Base-by-base conservation (phyloP, 2,888 invertebrate genomes). In the Lepidonotus clava region DNA sequence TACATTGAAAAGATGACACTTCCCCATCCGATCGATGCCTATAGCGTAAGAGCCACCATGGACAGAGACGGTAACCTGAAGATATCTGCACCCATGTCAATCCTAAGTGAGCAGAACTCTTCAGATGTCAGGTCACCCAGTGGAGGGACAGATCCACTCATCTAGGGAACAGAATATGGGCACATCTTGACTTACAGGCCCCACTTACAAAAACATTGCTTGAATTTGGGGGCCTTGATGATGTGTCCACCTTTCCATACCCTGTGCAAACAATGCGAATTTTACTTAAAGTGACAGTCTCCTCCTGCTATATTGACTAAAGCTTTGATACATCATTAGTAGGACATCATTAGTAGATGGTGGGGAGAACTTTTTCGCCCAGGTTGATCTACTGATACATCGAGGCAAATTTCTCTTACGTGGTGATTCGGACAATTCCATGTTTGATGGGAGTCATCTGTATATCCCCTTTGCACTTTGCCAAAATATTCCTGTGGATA, bases 11-110 rank as follows among this genome's bases (percentile, higher is more conserved):
- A 71, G 40, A 61, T 85, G 51, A 34, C 46, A 18, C 76, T 85
- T 18, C 85, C 85, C 18, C 85, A 85, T 53, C 66, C 85, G 14
- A 85, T 85, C 8, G 71, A 85, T 34, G 85, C 85, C 18, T 85
- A 85, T 34, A 66, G 85, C 21, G 85, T 85, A 18, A 51, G 67
- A n/a, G 85, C 85, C 4, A 85, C 85, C 24, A 85, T 85, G 85
- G 85, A 85, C 71, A 85, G 66, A 32, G 71, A 67, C 28, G 85
- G 85, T 4, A 85, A 85, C 53, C 76, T 85, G 0, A 85, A 85
- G 67, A 85, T 85, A 2, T 66, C 85, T 41, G 85, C 85, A 2
- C 67, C 85, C 11, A 46, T 85, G 24, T 41, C 76, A 6, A 24
- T 76, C 1, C 34, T 34, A 34, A n/a, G 71, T 34, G 76, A 76